Conservation (phyloP, 1,140 invertebrate genomes). For the Apis cerana region DNA sequence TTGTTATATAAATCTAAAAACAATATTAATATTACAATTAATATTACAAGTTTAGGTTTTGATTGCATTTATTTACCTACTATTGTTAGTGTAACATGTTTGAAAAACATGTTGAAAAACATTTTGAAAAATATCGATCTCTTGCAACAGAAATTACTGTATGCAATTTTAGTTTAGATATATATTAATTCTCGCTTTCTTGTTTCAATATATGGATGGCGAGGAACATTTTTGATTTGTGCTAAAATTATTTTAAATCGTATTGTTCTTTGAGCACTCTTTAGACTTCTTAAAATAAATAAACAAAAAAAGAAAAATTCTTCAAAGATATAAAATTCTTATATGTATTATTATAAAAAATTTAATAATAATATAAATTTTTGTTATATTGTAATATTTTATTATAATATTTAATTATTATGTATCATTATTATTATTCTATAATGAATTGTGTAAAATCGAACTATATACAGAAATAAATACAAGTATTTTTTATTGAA, state of each 20-base stretch:
- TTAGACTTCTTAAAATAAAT: conserved; percentile 85
- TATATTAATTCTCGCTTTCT: conserved; percentile 91
- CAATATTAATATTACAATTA: neutral
- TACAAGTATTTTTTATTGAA: neutral
- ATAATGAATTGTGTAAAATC: neutral
- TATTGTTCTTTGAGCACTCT: conserved; percentile 91
- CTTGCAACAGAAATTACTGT: conserved; percentile 97
- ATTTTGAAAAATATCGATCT: conserved; percentile 95
- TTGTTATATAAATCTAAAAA: neutral
- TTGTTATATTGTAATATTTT: no score
- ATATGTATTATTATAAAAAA: conserved; percentile 28
- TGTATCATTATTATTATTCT: no score
- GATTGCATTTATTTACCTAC: conserved; percentile 97
- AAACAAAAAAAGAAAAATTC: conserved; percentile 33
- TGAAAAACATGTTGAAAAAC: no score
- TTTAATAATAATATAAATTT: neutral
- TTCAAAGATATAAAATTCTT: conserved; percentile 43
- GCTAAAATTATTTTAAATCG: conserved; percentile 91
- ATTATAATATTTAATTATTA: no score
- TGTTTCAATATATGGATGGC: conserved; percentile 85
- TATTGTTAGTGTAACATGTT: conserved; percentile 96
- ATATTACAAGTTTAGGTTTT: conserved; percentile 92
- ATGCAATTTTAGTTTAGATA: conserved; percentile 95
- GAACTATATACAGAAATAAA: neutral
- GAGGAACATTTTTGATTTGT: conserved; percentile 89